Percentiles rank a stretch among this genome's conserved stretches.
phyloP scores from a whole-genome alignment of 2,113 vertebrate genomes.

The Antechinus stuartii region DNA sequence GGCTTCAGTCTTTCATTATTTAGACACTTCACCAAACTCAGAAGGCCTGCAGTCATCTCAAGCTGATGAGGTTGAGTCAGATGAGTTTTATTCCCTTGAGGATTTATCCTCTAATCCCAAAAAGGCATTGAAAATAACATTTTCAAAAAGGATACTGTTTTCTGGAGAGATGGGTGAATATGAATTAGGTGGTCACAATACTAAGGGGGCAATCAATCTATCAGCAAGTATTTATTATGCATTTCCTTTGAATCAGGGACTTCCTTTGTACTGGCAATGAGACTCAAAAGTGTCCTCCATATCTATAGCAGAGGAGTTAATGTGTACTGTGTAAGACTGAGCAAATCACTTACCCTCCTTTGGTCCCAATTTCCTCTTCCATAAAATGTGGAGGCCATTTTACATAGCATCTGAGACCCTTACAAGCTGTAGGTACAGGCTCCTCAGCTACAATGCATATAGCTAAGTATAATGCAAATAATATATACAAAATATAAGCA shows the following conservation, averaged over 20 bases:
- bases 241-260: background rate
- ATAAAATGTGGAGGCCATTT: background rate
- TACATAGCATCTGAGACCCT: background rate
- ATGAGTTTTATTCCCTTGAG: constrained; percentile 28
- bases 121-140: constrained; percentile 25
- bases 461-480: background rate
- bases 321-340: background rate
- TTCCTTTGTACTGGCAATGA: background rate
- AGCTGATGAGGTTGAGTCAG: constrained; percentile 15
- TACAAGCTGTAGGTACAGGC: background rate
- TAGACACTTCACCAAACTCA: constrained; percentile 43
- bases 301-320: background rate
- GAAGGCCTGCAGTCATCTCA: constrained; percentile 20
- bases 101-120: constrained; percentile 36
- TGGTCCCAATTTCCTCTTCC: background rate
- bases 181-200: background rate
- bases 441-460: background rate
- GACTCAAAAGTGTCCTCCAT: background rate
- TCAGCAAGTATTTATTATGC: background rate
- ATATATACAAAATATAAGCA: too few relatives aligned
- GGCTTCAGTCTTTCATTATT: constrained; percentile 64
- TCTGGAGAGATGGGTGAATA: constrained; percentile 29
- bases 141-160: constrained; percentile 26
- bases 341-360: background rate
- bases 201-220: background rate